phyloP scores from a whole-genome alignment of 37 sponge, comb jelly and placozoan genomes.

The Trichoplax adhaerens region DNA sequence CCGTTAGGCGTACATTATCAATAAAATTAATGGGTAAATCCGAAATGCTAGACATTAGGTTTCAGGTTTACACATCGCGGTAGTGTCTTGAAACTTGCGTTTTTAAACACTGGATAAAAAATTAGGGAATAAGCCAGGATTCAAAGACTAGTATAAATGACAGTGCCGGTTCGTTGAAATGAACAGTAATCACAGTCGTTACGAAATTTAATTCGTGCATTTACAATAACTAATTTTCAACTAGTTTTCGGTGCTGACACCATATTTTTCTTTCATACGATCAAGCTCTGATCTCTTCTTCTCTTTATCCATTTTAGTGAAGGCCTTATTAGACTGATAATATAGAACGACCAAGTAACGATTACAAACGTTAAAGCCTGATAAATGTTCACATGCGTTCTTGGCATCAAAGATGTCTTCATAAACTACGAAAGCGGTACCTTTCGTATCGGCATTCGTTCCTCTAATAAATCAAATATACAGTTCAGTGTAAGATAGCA shows the following conservation, averaged over 20 bases:
- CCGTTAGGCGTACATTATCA: too few relatives aligned
- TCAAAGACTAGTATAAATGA: too few relatives aligned
- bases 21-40: too few relatives aligned
- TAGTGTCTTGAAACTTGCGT: too few relatives aligned
- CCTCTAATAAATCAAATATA: constrained; percentile 28
- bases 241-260: constrained; percentile 43
- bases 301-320: constrained; percentile 86
- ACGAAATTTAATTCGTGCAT: too few relatives aligned
- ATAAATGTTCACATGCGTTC: constrained; percentile 97
- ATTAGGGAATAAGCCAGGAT: too few relatives aligned
- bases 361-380: constrained; percentile 98
- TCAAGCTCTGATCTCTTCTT: constrained; percentile 86
- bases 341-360: constrained; percentile 95
- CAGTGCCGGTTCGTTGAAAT: too few relatives aligned
- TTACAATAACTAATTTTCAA: too few relatives aligned
- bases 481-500: neutral
- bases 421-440: constrained; percentile 95
- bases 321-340: constrained; percentile 95
- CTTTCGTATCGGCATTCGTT: constrained; percentile 62
- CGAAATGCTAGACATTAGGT: too few relatives aligned
- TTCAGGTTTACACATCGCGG: too few relatives aligned
- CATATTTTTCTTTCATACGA: constrained; percentile 82
- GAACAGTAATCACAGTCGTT: too few relatives aligned
- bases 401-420: constrained; percentile 99
- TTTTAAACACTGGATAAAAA: too few relatives aligned